phyloP scores from a whole-genome alignment of 2,888 invertebrate genomes.

The Tethea ocularis region DNA sequence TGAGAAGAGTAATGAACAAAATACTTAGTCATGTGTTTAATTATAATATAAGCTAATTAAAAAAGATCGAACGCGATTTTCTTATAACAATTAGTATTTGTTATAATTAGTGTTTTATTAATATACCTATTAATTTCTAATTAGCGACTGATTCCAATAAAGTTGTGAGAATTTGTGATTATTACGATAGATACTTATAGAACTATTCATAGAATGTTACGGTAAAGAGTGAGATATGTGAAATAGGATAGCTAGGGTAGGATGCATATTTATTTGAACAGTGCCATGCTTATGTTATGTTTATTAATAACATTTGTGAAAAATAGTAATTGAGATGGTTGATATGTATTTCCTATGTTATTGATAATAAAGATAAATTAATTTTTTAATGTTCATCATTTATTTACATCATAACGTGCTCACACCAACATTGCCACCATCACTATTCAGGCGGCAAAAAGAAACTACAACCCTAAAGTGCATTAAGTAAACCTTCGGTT shows the following conservation, averaged over 20 bases:
- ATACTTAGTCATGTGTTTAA: neutral
- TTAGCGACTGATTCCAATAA: slow-evolving; percentile 14
- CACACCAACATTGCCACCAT: neutral
- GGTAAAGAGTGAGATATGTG: neutral
- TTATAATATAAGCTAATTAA: neutral
- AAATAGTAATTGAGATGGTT: neutral
- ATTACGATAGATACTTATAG: neutral
- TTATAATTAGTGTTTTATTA: neutral
- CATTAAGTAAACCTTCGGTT: no score
- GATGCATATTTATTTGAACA: neutral
- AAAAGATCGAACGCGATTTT: no score
- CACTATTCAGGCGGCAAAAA: no score
- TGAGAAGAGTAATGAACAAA: neutral
- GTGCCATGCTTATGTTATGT: neutral
- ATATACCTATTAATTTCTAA: slow-evolving; percentile 11
- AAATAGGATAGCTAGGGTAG: neutral
- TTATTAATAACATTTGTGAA: neutral
- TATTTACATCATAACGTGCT: neutral
- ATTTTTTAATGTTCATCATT: neutral
- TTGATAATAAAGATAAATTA: neutral
- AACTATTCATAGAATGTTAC: neutral
- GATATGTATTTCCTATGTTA: slow-evolving; percentile 2
- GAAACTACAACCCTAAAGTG: no score
- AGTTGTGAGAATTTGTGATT: slow-evolving; percentile 27
- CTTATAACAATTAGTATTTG: neutral